These are phyloP conservation scores for Chouioia cunea DNA, from an alignment of 2,888 invertebrate genomes.

Conservation along the genomic window DNA sequence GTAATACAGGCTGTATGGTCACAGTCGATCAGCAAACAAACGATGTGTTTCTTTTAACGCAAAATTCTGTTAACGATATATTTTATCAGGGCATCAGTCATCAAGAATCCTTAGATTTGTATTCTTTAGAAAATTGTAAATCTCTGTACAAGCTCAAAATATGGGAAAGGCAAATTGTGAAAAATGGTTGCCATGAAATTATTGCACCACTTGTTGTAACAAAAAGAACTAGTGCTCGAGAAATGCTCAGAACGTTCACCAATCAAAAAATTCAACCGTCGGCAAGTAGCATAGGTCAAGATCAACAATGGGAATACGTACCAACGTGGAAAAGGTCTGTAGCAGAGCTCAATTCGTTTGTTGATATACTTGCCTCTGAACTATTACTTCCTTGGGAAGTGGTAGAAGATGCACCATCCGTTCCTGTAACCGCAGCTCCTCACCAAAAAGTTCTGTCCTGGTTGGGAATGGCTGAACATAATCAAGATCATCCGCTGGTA, in stretches of 20 bases:
- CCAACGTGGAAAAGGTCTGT: constrained; percentile 59
- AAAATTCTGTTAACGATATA: constrained; percentile 64
- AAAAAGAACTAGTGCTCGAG: constrained; percentile 35
- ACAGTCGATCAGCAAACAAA: constrained; percentile 48
- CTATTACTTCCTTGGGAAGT: constrained; percentile 63
- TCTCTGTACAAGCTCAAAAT: constrained; percentile 56
- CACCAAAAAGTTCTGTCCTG: constrained; percentile 63
- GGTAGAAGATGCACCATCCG: constrained; percentile 54
- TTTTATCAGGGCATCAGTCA: constrained; percentile 64
- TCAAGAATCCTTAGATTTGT: constrained; percentile 50
- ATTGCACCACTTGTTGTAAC: constrained; percentile 31
- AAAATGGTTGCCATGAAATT: constrained; percentile 20
- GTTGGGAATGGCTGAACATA: constrained; percentile 57
- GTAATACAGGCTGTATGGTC: constrained; percentile 57
- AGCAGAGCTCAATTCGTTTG: constrained; percentile 55
- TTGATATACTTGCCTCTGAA: constrained; percentile 63
- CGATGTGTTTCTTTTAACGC: constrained; percentile 56
- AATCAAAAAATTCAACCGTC: constrained; percentile 49
- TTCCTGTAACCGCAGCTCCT: constrained; percentile 53
- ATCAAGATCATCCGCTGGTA: constrained; percentile 32
- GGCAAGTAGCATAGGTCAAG: constrained; percentile 2
- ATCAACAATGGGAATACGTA: constrained; percentile 22
- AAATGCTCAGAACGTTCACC: constrained; percentile 51
- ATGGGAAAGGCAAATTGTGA: constrained; percentile 57
- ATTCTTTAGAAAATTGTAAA: constrained; percentile 56